Evolutionary conservation across 2,113 vertebrate species (phyloP), one percentile per base, ranked within the genome.

Genomic region (Labrus mixtus): DNA sequence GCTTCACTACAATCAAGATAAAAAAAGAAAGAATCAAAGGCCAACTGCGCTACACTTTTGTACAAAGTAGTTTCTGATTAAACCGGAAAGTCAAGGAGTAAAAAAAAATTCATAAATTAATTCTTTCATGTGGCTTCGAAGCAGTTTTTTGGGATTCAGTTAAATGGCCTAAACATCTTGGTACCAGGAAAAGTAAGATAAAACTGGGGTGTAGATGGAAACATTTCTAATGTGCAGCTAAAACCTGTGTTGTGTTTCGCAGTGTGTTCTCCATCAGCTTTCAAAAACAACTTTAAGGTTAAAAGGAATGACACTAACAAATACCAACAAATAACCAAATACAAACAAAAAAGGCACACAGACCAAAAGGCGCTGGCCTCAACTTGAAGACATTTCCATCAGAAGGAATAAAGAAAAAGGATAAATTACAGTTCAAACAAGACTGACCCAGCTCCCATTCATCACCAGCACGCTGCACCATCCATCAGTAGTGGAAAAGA

Each of bases 281-380:
- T 71, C 73, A 82, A 64, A 48, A 48, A 5, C 36, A 72, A 76
- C 39, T 65, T 54, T 19, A 16, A 48, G 41, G 29, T 79, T 20
- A 48, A 19, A 17, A 48, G 46, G 19, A 68, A 81, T 78, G 54
- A 70, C 72, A 76, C 36, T 53, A 85, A 89, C 88, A 90, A 90
- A 91, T 86, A 90, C 62, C 6, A 59, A 87, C 78, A 84, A 73
- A 87, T 60, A 73, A 74, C 84, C 74, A 77, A 71, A 74, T 59
- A 77, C 72, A 82, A 84, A 23, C 63, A 82, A 33, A 84, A 33
- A 90, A 90, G 86, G 90, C 88, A 91, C 91, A 89, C 85, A 59
- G 64, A 89, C 67, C 68, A 41, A 68, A 67, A 33, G 51, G 68
- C 48, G 67, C 67, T 66, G 67, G 69, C 83, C 76, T 86, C 41